Base-by-base conservation (phyloP, 2,113 vertebrate species). In the Thunnus thynnus region DNA sequence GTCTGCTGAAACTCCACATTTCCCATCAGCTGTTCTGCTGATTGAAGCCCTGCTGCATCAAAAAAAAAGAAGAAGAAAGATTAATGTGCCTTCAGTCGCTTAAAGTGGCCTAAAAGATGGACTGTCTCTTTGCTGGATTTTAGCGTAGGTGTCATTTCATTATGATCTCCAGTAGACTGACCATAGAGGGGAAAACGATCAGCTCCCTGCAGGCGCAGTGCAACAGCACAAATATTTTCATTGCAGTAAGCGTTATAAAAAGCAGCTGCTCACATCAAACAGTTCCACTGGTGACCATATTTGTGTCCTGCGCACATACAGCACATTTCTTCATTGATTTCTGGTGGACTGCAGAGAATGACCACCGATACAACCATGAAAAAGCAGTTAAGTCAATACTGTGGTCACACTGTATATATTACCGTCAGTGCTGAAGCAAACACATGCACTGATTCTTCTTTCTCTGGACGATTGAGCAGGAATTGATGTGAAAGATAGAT, bases 321-420 rank as follows among this genome's bases (percentile, higher is more conserved):
- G 27, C 47, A 77, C 17, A 72, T 55, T 65, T 69, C 50, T 57
- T 22, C 22, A 60, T 69, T 2, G 62, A 84, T 88, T 65, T 54
- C 44, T 56, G 54, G 14, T 27, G 66, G 65, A n/a, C 71, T 54
- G 58, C 17, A 50, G 60, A 69, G 52, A 83, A 64, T 22, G 48
- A 55, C 62, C 55, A 20, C 48, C 57, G 56, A 79, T 56, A 41
- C 48, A 60, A 14, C 8, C 44, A 76, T 61, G 54, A 77, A 62
- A 80, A 67, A 81, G 44, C 25, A 51, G n/a, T n/a, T 1, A 55
- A 70, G 58, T 90, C 63, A 55, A 72, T 74, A 55, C 44, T 32
- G 44, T 67, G 56, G 70, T 32, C 50, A 65, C 60, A 32, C 8
- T 3, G 5, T 7, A 22, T 48, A 67, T 72, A 52, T 62, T 55